These are phyloP conservation scores for Hydropsyche tenuis DNA, from an alignment of 1,140 invertebrate species.

Conservation along the genomic window DNA sequence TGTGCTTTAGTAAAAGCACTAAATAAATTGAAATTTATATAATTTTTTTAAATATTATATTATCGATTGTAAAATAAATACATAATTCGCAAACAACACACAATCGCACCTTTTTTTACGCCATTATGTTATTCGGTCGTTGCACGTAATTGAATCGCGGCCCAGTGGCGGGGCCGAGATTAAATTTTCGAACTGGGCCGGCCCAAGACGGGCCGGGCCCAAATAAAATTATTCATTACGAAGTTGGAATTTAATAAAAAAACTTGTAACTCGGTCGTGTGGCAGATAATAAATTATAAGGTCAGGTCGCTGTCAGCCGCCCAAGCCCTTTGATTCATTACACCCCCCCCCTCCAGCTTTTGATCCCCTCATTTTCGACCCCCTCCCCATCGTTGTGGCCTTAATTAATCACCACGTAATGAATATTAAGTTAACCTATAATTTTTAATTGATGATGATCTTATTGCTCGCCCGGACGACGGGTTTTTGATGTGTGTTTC, in stretches of 20 bases:
- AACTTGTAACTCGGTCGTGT: conserved; percentile 28
- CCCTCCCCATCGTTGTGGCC: neutral
- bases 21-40: too few relatives aligned
- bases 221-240: conserved; percentile 38
- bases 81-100: too few relatives aligned
- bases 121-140: too few relatives aligned
- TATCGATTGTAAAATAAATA: too few relatives aligned
- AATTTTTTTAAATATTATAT: too few relatives aligned
- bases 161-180: neutral
- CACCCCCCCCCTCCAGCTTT: neutral
- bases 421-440: conserved; percentile 42
- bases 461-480: neutral
- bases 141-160: conserved; percentile 1
- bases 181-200: neutral
- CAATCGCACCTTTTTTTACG: too few relatives aligned
- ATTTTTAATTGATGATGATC: conserved; percentile 29
- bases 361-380: neutral
- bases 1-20: too few relatives aligned
- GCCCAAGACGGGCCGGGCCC: neutral
- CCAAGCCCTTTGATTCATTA: conserved; percentile 39
- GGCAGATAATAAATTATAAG: conserved; percentile 41
- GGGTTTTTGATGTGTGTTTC: neutral
- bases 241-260: conserved; percentile 38
- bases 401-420: conserved; percentile 42
- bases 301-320: conserved; percentile 36